A percentile compares a stretch with the other conserved stretches of the same genome.
phyloP scores from a whole-genome alignment of 2,113 vertebrate genomes.

The Nycticebus coucang region DNA sequence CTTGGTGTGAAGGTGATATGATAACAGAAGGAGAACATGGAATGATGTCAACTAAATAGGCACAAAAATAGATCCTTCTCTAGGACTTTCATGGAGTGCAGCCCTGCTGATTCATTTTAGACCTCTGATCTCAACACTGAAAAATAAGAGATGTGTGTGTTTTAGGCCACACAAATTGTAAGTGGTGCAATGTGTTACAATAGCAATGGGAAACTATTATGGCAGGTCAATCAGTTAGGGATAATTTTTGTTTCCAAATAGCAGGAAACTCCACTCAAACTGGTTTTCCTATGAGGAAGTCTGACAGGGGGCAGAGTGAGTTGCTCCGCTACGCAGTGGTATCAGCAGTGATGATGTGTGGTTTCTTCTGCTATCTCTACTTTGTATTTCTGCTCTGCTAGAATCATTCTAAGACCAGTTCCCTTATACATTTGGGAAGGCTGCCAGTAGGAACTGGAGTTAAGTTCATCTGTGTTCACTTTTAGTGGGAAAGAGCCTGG shows the following conservation, averaged over 20 bases:
- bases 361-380: neutral
- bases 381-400: neutral
- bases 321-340: neutral
- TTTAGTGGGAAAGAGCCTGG: neutral
- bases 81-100: neutral
- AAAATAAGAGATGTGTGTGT: neutral
- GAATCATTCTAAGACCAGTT: constrained; percentile 1
- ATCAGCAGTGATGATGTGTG: neutral
- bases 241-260: neutral
- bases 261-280: neutral
- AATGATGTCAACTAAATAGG: no score
- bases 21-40: neutral
- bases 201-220: neutral
- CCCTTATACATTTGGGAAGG: constrained; percentile 14
- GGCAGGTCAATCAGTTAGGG: neutral
- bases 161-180: neutral
- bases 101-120: neutral
- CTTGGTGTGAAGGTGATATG: neutral
- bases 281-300: neutral
- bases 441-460: neutral
- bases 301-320: neutral
- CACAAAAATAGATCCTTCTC: neutral
- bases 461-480: constrained; percentile 29
- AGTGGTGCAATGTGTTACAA: neutral
- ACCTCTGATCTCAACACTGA: neutral